A percentile compares a stretch with the other conserved stretches of the same genome.
Conservation (phyloP, 2,888 invertebrate genomes). For the Sepioteuthis lessoniana region DNA sequence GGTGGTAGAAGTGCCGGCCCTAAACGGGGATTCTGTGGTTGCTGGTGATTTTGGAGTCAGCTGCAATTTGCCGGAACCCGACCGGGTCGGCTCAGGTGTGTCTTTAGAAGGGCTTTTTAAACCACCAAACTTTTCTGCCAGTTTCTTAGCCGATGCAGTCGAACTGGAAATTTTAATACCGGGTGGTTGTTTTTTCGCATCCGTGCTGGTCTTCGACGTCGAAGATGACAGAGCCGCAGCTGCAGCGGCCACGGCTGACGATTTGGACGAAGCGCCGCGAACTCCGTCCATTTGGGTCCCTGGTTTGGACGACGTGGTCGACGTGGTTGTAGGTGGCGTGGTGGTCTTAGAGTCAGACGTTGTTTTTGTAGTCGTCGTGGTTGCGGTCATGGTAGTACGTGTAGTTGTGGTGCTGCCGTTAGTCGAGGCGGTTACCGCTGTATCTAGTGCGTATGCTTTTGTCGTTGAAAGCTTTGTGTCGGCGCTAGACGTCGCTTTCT, state of each 20-base stretch:
- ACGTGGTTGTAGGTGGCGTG: neutral
- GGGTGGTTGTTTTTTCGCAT: slow-evolving; percentile 17
- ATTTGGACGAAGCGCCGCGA: neutral
- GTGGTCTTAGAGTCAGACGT: slow-evolving; percentile 24
- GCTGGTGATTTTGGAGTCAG: neutral
- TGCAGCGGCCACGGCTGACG: neutral
- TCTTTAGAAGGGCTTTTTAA: neutral
- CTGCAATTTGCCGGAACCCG: neutral
- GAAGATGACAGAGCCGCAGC: neutral
- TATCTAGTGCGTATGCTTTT: slow-evolving; percentile 42
- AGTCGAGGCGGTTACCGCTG: slow-evolving; percentile 43
- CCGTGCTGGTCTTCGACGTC: neutral
- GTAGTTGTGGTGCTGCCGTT: neutral
- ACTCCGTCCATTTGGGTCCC: neutral
- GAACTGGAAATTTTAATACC: neutral
- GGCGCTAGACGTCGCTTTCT: neutral
- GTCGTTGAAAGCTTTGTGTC: slow-evolving; percentile 35
- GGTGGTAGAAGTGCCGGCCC: neutral
- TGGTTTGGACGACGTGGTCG: neutral
- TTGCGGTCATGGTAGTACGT: neutral
- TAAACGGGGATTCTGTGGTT: neutral
- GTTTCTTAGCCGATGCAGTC: slow-evolving; percentile 35
- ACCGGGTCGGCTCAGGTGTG: neutral
- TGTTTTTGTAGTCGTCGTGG: slow-evolving; percentile 46
- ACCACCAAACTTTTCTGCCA: slow-evolving; percentile 39